These are phyloP conservation scores for Merops nubicus DNA, from an alignment of 2,113 vertebrate species.

Conservation along the genomic window DNA sequence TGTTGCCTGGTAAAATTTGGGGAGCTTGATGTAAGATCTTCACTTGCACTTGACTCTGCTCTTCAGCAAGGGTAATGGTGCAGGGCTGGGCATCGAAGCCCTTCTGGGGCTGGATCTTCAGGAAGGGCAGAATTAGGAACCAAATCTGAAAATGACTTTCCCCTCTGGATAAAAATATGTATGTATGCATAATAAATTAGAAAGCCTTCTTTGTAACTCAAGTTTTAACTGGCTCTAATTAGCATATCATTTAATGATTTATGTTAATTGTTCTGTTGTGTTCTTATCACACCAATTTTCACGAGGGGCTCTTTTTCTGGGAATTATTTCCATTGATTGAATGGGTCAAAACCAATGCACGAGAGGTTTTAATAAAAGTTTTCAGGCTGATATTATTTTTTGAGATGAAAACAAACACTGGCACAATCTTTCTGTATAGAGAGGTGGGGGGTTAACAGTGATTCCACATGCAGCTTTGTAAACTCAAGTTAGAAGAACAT, in stretches of 20 bases:
- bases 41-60: accelerated
- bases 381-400: not conserved
- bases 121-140: not conserved
- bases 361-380: not conserved
- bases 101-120: not conserved
- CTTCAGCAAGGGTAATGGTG: accelerated
- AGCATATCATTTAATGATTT: not conserved
- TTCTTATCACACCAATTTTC: not conserved
- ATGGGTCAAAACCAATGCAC: not conserved
- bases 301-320: not conserved
- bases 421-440: not conserved
- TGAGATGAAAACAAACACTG: not conserved
- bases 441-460: not conserved
- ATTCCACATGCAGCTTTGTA: slow-evolving; percentile 45
- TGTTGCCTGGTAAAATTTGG: not conserved
- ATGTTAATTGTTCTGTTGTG: not conserved
- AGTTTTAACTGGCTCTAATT: not conserved
- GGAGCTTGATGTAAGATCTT: not conserved
- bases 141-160: not conserved
- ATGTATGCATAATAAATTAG: not conserved
- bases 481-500: not conserved
- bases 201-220: not conserved
- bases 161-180: not conserved
- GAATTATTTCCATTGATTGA: not conserved
- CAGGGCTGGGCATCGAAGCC: not conserved